Conservation (phyloP, 2,113 vertebrate species). For the Columba janthina region DNA sequence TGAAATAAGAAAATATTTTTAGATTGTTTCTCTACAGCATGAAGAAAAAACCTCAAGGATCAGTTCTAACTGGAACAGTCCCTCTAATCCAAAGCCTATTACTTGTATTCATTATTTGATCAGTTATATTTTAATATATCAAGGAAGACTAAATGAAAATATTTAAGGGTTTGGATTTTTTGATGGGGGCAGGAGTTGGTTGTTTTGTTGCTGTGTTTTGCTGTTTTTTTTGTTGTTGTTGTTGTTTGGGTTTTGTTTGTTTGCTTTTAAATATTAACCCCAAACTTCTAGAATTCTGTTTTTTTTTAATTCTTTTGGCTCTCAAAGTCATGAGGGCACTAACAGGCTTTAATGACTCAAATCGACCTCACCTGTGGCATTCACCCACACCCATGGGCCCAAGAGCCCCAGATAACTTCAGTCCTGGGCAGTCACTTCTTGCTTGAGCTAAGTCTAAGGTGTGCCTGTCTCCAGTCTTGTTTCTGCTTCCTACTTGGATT, state of each 20-base stretch:
- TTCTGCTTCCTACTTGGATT: neutral
- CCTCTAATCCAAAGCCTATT: neutral
- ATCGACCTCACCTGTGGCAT: neutral
- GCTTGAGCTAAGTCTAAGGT: neutral
- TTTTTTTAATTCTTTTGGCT: neutral
- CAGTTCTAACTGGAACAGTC: neutral
- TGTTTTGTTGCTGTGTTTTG: neutral
- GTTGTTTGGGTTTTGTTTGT: too few species aligned
- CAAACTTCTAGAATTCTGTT: neutral
- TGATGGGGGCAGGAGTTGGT: fast-evolving
- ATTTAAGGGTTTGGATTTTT: neutral
- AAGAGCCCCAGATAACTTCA: neutral
- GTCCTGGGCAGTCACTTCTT: neutral
- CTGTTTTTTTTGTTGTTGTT: too few species aligned
- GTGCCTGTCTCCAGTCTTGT: neutral
- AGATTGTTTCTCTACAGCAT: neutral
- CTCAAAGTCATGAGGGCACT: neutral
- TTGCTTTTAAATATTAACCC: neutral
- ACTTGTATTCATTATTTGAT: neutral
- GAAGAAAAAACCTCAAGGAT: neutral
- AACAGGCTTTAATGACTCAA: neutral
- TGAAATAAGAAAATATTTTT: neutral
- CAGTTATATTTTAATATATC: neutral
- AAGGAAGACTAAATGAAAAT: neutral
- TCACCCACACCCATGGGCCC: fast-evolving